These are phyloP conservation scores for Apogon talboti DNA, from an alignment of 2,797 vertebrate genomes.

Conservation along the genomic window DNA sequence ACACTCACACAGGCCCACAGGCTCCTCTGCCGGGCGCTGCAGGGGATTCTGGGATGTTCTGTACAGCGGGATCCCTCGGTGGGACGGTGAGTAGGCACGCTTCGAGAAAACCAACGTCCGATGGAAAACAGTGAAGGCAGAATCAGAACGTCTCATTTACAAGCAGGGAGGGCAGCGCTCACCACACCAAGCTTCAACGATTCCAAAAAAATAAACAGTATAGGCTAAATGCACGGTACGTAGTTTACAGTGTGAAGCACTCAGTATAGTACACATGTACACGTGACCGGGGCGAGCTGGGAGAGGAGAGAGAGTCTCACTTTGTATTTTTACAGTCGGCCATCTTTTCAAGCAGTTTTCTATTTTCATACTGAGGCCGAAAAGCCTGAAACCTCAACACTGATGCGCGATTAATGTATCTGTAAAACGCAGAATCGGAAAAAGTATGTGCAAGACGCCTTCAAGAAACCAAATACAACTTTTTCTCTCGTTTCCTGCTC, in stretches of 20 bases:
- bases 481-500: too few relatives aligned
- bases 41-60: slow-evolving; percentile 42
- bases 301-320: background rate
- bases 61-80: slow-evolving; percentile 45
- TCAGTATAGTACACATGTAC: slow-evolving; percentile 55
- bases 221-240: slow-evolving; percentile 9
- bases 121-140: slow-evolving; percentile 44
- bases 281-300: slow-evolving; percentile 6
- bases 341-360: background rate
- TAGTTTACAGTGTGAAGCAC: slow-evolving; percentile 34
- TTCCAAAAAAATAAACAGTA: background rate
- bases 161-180: slow-evolving; percentile 49
- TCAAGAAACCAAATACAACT: too few relatives aligned
- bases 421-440: background rate
- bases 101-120: slow-evolving; percentile 26
- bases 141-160: slow-evolving; percentile 53
- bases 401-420: background rate
- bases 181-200: slow-evolving; percentile 27
- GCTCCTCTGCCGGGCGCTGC: slow-evolving; percentile 21
- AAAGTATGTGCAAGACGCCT: too few relatives aligned
- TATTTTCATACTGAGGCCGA: slow-evolving; percentile 13
- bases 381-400: slow-evolving; percentile 2
- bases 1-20: slow-evolving; percentile 18
- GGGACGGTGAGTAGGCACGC: slow-evolving; percentile 67
- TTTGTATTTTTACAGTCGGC: background rate